A percentile compares a stretch with the other conserved stretches of the same genome.
Evolutionary conservation across 2,888 invertebrate genomes (phyloP).

Genomic region (Trichopria drosophilae): DNA sequence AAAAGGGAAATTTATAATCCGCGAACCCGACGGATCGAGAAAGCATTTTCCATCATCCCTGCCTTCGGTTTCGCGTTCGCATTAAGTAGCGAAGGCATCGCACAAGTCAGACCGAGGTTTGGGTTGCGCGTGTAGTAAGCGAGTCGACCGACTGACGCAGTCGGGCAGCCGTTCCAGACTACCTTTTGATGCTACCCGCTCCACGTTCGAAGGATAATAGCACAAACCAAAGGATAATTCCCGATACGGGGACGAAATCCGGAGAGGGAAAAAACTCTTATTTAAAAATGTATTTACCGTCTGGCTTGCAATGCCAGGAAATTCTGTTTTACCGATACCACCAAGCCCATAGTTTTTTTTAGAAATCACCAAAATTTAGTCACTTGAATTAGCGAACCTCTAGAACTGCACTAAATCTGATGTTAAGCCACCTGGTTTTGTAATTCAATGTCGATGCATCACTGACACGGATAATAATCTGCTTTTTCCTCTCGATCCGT

Average conservation of each 20-base stretch:
- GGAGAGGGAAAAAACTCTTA: slow-evolving; percentile 55
- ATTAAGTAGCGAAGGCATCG: slow-evolving; percentile 50
- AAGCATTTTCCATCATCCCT: slow-evolving; percentile 28
- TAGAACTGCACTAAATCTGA: no score
- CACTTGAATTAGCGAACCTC: no score
- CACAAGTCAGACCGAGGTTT: slow-evolving; percentile 53
- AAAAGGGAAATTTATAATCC: no score
- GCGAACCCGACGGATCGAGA: slow-evolving; percentile 18
- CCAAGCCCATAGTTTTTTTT: no score
- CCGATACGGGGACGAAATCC: slow-evolving; percentile 56
- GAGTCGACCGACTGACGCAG: slow-evolving; percentile 30
- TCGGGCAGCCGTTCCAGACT: slow-evolving; percentile 34
- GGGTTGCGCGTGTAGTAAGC: slow-evolving; percentile 37
- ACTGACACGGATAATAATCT: no score
- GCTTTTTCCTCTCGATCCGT: no score
- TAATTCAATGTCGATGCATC: no score
- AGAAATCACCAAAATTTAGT: no score
- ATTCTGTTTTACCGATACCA: slow-evolving; percentile 20
- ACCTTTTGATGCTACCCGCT: slow-evolving; percentile 52
- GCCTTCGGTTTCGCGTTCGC: slow-evolving; percentile 41
- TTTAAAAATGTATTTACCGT: slow-evolving; percentile 58
- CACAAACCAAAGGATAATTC: slow-evolving; percentile 57
- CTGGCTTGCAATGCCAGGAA: slow-evolving; percentile 32
- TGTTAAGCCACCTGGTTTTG: no score
- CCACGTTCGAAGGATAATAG: slow-evolving; percentile 53